These are phyloP conservation scores for Nibea albiflora DNA, from an alignment of 2,113 vertebrate species.

Conservation along the genomic window DNA sequence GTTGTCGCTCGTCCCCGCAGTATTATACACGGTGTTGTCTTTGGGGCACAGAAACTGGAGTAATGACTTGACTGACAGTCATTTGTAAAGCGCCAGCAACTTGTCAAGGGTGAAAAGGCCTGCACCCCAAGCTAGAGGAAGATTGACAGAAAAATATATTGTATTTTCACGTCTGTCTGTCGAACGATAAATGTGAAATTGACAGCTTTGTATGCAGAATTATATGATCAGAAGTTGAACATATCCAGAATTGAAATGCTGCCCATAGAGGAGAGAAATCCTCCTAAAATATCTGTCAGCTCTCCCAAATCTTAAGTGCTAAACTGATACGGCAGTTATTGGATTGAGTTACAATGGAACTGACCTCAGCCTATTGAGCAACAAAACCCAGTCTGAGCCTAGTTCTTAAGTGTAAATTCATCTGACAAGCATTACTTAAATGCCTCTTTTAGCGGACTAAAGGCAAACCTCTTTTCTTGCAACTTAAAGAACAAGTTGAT, in stretches of 20 bases:
- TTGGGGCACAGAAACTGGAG: conserved; percentile 59
- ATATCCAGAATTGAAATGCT: conserved; percentile 18
- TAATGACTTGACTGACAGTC: conserved; percentile 73
- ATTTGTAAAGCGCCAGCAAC: conserved; percentile 71
- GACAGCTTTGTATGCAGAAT: conserved; percentile 47
- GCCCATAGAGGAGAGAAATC: conserved; percentile 1
- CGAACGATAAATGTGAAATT: conserved; percentile 42
- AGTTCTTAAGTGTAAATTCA: conserved; percentile 36
- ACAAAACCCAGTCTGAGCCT: conserved; percentile 49
- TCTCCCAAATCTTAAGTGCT: conserved; percentile 38
- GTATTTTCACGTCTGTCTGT: conserved; percentile 52
- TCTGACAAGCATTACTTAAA: conserved; percentile 51
- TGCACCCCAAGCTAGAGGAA: conserved; percentile 48
- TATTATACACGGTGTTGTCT: conserved; percentile 67
- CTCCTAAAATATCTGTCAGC: conserved; percentile 18
- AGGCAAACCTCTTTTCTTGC: conserved; percentile 12
- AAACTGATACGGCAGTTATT: conserved; percentile 48
- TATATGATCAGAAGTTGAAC: conserved; percentile 25
- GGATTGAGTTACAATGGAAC: conserved; percentile 49
- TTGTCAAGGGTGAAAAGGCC: conserved; percentile 67
- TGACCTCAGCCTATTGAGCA: conserved; percentile 52
- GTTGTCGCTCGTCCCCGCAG: conserved; percentile 41
- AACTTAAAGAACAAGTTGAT: conserved; percentile 32
- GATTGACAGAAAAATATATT: conserved; percentile 66
- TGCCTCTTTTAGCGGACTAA: conserved; percentile 23